A percentile compares a stretch with the other conserved stretches of the same genome.
Conservation (phyloP, 2,113 vertebrate species). For the Mobula hypostoma region DNA sequence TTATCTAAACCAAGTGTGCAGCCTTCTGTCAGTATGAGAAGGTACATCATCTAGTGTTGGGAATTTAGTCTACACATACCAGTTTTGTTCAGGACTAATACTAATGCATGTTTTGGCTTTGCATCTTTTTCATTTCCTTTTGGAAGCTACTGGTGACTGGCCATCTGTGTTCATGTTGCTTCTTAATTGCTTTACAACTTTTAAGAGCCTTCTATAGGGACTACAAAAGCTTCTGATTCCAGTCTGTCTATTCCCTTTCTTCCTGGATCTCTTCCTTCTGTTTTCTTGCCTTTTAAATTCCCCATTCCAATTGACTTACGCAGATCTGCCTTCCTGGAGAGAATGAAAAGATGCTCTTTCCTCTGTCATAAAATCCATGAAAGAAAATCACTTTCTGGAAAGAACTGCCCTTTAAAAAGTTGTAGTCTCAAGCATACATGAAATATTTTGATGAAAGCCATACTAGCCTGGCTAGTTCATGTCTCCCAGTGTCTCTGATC, state of each 20-base stretch:
- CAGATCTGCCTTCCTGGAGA: neutral
- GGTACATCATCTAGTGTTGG: neutral
- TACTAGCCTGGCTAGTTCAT: neutral
- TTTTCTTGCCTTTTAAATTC: neutral
- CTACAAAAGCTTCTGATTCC: neutral
- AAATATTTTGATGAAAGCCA: slow-evolving; percentile 6
- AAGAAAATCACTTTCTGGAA: neutral
- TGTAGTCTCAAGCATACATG: neutral
- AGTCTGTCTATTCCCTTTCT: no score
- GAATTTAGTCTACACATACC: neutral
- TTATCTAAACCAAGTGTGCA: no score
- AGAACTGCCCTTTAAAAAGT: neutral
- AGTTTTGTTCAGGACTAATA: neutral
- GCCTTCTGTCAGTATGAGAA: neutral
- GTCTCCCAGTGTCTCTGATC: neutral
- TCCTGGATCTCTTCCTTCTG: neutral
- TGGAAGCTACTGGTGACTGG: neutral
- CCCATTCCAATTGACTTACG: neutral
- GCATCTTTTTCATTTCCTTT: neutral
- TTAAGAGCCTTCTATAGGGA: neutral
- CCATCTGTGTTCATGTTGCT: neutral
- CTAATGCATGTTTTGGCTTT: neutral
- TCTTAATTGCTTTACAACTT: slow-evolving; percentile 2
- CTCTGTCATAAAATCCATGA: neutral
- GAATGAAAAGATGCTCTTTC: neutral